Base-by-base conservation (phyloP, 2,113 vertebrate species). In the Salvelinus fontinalis region DNA sequence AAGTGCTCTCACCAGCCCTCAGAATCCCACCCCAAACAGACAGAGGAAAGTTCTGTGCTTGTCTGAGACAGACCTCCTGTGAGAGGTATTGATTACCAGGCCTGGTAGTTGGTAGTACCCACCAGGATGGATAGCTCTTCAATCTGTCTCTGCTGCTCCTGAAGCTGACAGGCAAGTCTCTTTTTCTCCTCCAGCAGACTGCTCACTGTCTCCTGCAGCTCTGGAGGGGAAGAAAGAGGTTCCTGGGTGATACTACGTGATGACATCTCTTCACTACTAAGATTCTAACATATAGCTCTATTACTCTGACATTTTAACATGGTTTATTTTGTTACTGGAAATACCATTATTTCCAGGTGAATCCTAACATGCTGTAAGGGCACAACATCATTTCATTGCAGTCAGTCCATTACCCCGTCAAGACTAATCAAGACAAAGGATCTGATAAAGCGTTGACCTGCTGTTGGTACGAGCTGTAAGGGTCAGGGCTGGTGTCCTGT, bases 121-220 rank as follows among this genome's bases (percentile, higher is more conserved):
- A 94, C 94, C 85, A 91, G 91, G 3, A 76, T 11, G 0, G 71
- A 90, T 80, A 94, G 80, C 75, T 93, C 93, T 48, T 94, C 90
- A 26, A 93, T 91, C 26, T 81, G 86, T 71, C 82, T 86, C 86
- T 91, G 91, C 80, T 94, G 92, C n/a, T 95, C 91, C 64, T 93
- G 92, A 54, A 94, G 76, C 90, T 93, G 91, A 88, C 92, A 91
- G 3, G 89, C 74, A 3, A 93, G 87, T 20, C 81, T 89, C 79
- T 94, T 95, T 88, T 94, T 94, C 84, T 95, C 94, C 80, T 94
- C 94, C 88, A 95, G 74, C 64, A 94, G 71, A 16, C 66, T 79
- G 81, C 76, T 92, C 11, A 94, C 90, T 0, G 90, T 93, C 75
- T 93, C 93, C 70, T 93, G 89, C 76, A 94, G 87, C 79, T 94